phyloP scores from a whole-genome alignment of 2,113 vertebrate genomes.

The crab-eating macaque (Macaca fascicularis) region T2T-MFA8v1.1 NC_088387.1:113674001-113674500 shows the following conservation, averaged over 20 bases:
- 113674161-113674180: not conserved
- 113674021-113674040: rapidly evolving
- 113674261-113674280: not conserved
- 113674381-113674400: rapidly evolving
- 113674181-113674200: not conserved
- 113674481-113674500: not conserved
- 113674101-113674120: not conserved
- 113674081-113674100: rapidly evolving
- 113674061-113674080: not conserved
- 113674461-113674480: not conserved
- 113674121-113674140: not conserved
- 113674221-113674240: rapidly evolving
- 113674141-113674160: not conserved
- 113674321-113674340: not conserved
- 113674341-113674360: not conserved
- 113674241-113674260: rapidly evolving
- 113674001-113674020: rapidly evolving
- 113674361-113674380: not conserved
- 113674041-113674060: rapidly evolving
- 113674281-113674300: rapidly evolving
- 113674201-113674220: not conserved
- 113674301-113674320: not conserved
- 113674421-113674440: not conserved
- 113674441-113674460: rapidly evolving
- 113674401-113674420: rapidly evolving